A percentile compares a stretch with the other conserved stretches of the same genome.
These are phyloP conservation scores for Pitta sordida DNA, from an alignment of 2,113 vertebrate genomes.

Conservation along the genomic window DNA sequence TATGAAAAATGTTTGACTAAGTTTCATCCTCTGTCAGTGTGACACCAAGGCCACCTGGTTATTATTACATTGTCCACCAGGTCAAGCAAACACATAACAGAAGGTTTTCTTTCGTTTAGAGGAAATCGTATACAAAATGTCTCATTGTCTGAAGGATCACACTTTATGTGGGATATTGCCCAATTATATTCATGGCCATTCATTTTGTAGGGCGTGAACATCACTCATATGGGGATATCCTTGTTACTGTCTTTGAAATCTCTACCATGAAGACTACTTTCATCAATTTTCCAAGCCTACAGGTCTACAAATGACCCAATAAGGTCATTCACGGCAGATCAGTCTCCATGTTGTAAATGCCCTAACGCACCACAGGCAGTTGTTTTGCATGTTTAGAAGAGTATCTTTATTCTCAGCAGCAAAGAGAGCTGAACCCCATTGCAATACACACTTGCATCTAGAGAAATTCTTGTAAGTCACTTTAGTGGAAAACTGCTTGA, in stretches of 20 bases:
- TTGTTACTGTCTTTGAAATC: slow-evolving; percentile 54
- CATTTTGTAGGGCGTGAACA: slow-evolving; percentile 17
- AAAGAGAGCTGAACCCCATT: neutral
- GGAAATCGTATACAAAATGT: neutral
- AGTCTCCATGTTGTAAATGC: neutral
- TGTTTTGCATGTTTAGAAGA: neutral
- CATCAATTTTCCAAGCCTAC: slow-evolving; percentile 47
- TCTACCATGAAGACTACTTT: slow-evolving; percentile 14
- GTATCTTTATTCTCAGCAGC: neutral
- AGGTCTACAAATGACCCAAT: slow-evolving; percentile 40
- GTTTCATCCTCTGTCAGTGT: neutral
- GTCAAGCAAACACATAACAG: neutral
- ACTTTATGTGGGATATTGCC: neutral
- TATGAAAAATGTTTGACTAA: neutral
- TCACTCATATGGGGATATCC: slow-evolving; percentile 39
- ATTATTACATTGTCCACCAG: neutral
- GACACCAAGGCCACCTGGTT: neutral
- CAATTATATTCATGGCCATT: slow-evolving; percentile 26
- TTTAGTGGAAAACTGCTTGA: neutral
- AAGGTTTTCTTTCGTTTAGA: neutral
- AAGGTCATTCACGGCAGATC: slow-evolving; percentile 30
- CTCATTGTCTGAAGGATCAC: neutral
- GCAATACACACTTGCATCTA: neutral
- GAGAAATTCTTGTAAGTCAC: neutral
- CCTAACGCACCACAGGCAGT: neutral